Conservation (phyloP, 1,140 invertebrate species). For the Sesamia nonagrioides region DNA sequence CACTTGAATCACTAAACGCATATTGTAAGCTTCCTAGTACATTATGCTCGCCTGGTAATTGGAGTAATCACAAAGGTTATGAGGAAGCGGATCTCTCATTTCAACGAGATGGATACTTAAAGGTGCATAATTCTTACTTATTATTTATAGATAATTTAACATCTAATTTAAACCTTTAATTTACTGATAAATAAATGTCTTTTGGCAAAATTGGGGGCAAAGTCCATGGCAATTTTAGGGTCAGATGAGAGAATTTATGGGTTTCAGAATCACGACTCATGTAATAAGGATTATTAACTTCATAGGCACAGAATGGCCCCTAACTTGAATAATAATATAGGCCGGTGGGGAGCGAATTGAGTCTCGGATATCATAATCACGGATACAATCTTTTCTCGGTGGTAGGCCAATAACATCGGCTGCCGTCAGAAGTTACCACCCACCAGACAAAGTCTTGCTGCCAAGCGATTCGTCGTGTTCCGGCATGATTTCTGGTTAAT, state of each 20-base stretch:
- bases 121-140: not conserved
- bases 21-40: constrained; percentile 50
- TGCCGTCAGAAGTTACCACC: too few relatives aligned
- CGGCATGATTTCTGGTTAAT: too few relatives aligned
- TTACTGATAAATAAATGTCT: constrained; percentile 5
- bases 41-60: constrained; percentile 50
- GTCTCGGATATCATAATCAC: too few relatives aligned
- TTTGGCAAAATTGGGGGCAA: constrained; percentile 9
- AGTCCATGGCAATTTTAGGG: constrained; percentile 1
- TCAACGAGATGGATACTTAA: constrained; percentile 29
- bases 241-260: not conserved
- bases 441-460: too few relatives aligned
- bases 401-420: too few relatives aligned
- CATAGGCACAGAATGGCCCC: not conserved
- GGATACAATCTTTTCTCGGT: too few relatives aligned
- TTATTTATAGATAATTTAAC: constrained; percentile 8
- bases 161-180: constrained; percentile 2
- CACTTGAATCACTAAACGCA: constrained; percentile 56
- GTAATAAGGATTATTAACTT: constrained; percentile 3
- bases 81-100: constrained; percentile 40
- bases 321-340: too few relatives aligned
- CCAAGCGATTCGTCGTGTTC: too few relatives aligned
- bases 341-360: too few relatives aligned
- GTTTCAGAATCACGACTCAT: not conserved
- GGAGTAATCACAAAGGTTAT: constrained; percentile 43